A percentile compares a stretch with the other conserved stretches of the same genome.
Evolutionary conservation across 2,797 vertebrate genomes (phyloP).

Genomic region (Lepidocolaptes lacrymiger): DNA sequence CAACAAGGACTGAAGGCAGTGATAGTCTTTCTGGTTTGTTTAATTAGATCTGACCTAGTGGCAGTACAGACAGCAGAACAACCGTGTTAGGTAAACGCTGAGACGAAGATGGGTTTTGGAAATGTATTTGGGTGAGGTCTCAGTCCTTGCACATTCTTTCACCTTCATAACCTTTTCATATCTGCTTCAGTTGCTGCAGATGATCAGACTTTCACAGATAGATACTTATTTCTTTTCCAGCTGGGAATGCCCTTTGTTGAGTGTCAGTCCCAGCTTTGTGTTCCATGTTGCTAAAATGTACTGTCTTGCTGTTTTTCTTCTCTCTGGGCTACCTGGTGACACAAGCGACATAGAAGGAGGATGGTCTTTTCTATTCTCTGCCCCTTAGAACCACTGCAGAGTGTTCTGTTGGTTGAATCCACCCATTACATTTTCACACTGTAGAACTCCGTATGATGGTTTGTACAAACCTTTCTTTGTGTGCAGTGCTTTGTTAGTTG

Average conservation of each 20-base stretch:
- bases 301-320: background rate
- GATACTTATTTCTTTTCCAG: background rate
- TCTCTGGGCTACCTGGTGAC: background rate
- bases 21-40: slow-evolving; percentile 1
- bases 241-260: background rate
- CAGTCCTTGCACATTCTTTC: background rate
- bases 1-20: background rate
- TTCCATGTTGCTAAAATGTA: background rate
- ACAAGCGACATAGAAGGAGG: background rate
- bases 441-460: background rate
- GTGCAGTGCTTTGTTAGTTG: background rate
- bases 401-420: background rate
- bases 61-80: background rate
- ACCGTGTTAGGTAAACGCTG: background rate
- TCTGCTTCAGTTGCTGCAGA: background rate
- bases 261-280: background rate
- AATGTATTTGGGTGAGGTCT: background rate
- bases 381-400: background rate
- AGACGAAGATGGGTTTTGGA: background rate
- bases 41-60: background rate
- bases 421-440: background rate
- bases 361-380: background rate
- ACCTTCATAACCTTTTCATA: background rate
- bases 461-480: background rate
- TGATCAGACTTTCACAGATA: background rate